A percentile compares a stretch with the other conserved stretches of the same genome.
Evolutionary conservation across 2,888 invertebrate species (phyloP).

Genomic region (Exocentrus adspersus): DNA sequence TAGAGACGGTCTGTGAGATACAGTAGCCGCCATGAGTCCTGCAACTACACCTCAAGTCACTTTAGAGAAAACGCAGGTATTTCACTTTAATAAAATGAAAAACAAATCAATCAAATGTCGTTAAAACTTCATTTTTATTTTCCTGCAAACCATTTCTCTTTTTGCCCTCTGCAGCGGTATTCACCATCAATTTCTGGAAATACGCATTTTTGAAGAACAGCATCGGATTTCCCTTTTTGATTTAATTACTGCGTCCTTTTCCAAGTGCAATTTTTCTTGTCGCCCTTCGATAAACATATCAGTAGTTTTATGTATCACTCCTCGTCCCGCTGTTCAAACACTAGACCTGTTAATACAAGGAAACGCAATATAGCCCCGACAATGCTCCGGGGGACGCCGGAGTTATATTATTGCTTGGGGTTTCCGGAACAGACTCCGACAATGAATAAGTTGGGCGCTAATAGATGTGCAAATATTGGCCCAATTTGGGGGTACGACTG

Average conservation of each 20-base stretch:
- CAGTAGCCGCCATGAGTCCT: slow-evolving; percentile 20
- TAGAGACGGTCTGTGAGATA: slow-evolving; percentile 26
- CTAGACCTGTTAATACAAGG: slow-evolving; percentile 53
- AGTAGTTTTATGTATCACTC: slow-evolving; percentile 36
- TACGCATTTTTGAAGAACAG: no score
- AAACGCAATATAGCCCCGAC: slow-evolving; percentile 54
- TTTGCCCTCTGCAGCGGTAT: no score
- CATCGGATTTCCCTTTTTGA: no score
- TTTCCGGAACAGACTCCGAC: slow-evolving; percentile 45
- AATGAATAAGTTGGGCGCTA: slow-evolving; percentile 58
- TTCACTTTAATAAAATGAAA: not conserved
- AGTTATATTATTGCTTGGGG: slow-evolving; percentile 51
- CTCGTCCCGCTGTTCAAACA: slow-evolving; percentile 43
- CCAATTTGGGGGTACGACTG: not conserved
- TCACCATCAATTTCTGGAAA: no score
- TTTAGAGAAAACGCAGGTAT: slow-evolving; percentile 6
- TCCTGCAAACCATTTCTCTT: no score
- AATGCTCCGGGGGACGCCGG: slow-evolving; percentile 41
- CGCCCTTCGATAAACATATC: slow-evolving; percentile 42
- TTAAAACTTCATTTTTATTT: no score
- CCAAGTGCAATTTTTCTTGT: not conserved
- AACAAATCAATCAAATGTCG: not conserved
- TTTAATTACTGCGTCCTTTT: not conserved
- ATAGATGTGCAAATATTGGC: slow-evolving; percentile 61
- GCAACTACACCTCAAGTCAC: slow-evolving; percentile 12